phyloP scores from a whole-genome alignment of 2,797 vertebrate species.

The Acipenser oxyrinchus region DNA sequence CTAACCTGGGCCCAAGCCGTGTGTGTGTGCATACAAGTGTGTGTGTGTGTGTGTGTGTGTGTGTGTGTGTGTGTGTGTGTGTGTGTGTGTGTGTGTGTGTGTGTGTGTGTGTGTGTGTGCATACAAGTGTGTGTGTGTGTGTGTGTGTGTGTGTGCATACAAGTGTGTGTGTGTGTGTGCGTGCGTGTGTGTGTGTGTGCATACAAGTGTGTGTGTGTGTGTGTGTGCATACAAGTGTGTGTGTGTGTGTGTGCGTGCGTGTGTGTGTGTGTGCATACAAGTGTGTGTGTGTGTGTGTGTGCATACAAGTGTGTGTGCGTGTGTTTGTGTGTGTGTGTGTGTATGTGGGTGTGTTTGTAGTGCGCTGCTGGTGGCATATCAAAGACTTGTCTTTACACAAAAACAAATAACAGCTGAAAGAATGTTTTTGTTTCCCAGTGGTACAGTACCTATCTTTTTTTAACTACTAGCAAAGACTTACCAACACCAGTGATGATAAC shows the following conservation, averaged over 20 bases:
- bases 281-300: no score
- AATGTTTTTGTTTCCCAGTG: no score
- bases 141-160: no score
- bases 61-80: slow-evolving; percentile 18
- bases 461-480: no score
- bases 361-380: slow-evolving; percentile 18
- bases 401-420: no score
- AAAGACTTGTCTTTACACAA: no score
- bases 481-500: no score
- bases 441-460: no score
- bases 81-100: slow-evolving; percentile 14
- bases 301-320: slow-evolving; percentile 17
- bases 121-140: slow-evolving; percentile 16
- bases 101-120: slow-evolving; percentile 15
- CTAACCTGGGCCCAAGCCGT: background rate
- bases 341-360: slow-evolving; percentile 16
- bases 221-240: slow-evolving; percentile 11
- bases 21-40: slow-evolving; percentile 11
- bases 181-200: slow-evolving; percentile 16
- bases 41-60: slow-evolving; percentile 12
- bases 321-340: slow-evolving; percentile 13
- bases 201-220: slow-evolving; percentile 15
- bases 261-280: no score
- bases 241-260: slow-evolving; percentile 18
- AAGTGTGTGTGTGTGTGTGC: slow-evolving; percentile 13